Conservation (phyloP, 2,113 vertebrate genomes). For the Lagopus leucura region DNA sequence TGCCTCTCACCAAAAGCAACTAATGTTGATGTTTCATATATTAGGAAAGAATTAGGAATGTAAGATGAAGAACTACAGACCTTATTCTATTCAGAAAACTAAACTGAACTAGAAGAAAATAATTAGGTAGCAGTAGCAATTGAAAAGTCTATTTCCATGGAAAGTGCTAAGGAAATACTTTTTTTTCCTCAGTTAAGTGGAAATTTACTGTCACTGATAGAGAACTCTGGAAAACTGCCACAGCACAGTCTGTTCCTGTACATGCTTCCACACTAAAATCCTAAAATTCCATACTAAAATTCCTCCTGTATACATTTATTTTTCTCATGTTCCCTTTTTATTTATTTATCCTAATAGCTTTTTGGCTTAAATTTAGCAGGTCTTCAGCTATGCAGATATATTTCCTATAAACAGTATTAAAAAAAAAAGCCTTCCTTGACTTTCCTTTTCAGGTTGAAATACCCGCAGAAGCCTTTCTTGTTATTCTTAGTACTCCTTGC, state of each 20-base stretch:
- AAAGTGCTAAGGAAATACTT: background rate
- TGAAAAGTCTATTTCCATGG: background rate
- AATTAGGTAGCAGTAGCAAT: background rate
- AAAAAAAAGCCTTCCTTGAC: background rate
- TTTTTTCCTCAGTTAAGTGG: background rate
- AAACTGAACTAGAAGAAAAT: background rate
- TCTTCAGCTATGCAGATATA: background rate
- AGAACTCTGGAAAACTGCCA: background rate
- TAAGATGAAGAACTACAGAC: background rate
- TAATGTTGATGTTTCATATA: background rate
- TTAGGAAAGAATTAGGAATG: background rate
- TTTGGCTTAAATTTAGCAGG: background rate
- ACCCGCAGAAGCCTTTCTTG: too few relatives aligned
- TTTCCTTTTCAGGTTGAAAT: too few relatives aligned
- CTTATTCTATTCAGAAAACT: background rate
- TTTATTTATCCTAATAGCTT: background rate
- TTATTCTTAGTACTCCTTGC: too few relatives aligned
- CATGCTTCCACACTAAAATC: background rate
- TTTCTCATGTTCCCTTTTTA: background rate
- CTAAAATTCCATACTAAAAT: background rate
- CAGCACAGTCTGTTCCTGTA: background rate
- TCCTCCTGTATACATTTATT: background rate
- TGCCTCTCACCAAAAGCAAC: background rate
- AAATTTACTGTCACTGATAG: background rate
- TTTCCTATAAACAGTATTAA: background rate